Evolutionary conservation across 2,797 vertebrate species (phyloP).

Genomic region (Cercopithecus petaurista): DNA sequence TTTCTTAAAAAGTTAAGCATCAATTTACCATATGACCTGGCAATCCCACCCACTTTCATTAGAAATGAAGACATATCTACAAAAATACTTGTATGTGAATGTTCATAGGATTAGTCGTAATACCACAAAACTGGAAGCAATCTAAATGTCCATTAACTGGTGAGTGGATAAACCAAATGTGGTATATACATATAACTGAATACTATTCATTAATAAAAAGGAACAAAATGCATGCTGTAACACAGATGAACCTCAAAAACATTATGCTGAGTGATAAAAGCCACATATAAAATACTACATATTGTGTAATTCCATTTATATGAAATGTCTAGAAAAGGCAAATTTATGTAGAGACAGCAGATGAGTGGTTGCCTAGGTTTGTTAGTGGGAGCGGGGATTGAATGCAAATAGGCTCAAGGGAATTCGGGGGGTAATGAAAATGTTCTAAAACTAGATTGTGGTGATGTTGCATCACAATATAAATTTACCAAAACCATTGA

Average conservation of each 20-base stretch:
- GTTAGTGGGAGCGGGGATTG: background rate
- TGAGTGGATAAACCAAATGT: background rate
- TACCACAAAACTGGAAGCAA: background rate
- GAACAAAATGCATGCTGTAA: background rate
- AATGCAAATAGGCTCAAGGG: background rate
- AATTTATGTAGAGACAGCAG: background rate
- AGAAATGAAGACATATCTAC: constrained; percentile 19
- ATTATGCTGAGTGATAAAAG: background rate
- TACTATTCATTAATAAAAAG: background rate
- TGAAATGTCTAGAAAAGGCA: background rate
- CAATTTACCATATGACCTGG: background rate
- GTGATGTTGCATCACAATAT: background rate
- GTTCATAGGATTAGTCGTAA: background rate
- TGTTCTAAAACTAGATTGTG: background rate
- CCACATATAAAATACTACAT: background rate
- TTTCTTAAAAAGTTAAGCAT: background rate
- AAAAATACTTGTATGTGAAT: background rate
- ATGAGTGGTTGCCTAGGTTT: background rate
- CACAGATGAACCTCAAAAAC: background rate
- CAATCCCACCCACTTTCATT: background rate
- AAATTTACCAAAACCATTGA: background rate
- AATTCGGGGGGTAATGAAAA: background rate
- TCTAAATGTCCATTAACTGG: background rate
- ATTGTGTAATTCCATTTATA: background rate
- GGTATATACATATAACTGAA: background rate